Conservation (phyloP, 2,113 vertebrate genomes). For the Rhizomys pruinosus region DNA sequence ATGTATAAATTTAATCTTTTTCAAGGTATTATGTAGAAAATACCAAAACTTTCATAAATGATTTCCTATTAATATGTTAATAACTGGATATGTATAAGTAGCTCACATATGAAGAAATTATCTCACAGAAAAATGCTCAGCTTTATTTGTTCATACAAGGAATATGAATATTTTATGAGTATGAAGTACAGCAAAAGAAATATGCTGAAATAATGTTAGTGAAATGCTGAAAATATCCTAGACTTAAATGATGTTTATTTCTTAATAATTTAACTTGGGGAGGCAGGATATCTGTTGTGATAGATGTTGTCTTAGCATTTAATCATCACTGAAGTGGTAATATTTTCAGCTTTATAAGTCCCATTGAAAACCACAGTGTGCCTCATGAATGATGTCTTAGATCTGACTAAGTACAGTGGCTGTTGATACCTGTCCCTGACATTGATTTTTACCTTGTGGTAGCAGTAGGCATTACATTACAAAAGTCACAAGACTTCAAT, state of each 20-base stretch:
- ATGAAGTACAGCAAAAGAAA: constrained; percentile 28
- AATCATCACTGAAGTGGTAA: constrained; percentile 21
- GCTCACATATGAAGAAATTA: constrained; percentile 15
- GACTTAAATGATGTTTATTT: constrained; percentile 35
- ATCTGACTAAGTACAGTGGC: neutral
- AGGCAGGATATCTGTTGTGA: neutral
- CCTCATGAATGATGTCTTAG: neutral
- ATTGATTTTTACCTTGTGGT: constrained; percentile 31
- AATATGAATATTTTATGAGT: constrained; percentile 18
- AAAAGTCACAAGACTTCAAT: neutral
- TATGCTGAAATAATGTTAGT: constrained; percentile 12
- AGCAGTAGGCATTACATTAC: neutral
- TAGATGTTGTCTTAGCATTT: neutral
- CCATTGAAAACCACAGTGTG: neutral
- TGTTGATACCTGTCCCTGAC: neutral
- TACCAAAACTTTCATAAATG: constrained; percentile 13
- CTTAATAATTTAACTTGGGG: constrained; percentile 12
- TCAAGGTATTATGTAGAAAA: neutral
- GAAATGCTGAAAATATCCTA: neutral
- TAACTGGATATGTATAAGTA: constrained; percentile 5
- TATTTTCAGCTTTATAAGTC: neutral
- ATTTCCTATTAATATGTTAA: neutral
- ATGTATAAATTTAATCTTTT: neutral
- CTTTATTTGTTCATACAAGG: constrained; percentile 7
- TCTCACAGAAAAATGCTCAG: neutral